Evolutionary conservation across 2,113 vertebrate species (phyloP), one percentile per base, ranked within the genome.

Genomic region (Hystrix brachyura): DNA sequence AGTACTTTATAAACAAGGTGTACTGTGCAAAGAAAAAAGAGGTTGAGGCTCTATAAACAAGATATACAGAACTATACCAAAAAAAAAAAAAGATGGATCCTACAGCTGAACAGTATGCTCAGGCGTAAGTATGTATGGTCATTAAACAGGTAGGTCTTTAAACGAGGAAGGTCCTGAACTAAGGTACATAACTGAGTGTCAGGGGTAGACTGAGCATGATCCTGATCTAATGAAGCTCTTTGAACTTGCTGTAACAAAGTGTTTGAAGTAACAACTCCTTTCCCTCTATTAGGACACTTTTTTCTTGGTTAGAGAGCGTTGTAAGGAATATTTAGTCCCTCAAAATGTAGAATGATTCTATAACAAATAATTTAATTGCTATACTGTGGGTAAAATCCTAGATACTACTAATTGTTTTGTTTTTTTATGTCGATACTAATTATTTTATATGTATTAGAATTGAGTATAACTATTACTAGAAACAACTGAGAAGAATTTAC

Each of bases 401-500:
- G 32, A 34, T 87, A 67, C 34, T 74, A 59, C 12, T 12, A 43
- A 34, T 5, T 55, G 18, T 43, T 69, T 57, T 32, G 13, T 6
- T 59, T 48, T 74, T 90, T 74, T 86, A 57, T 92, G 53, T 62
- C 57, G 21, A 60, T 71, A 59, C 10, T 13, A 89, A 64, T 94
- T 10, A 62, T n/a, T 60, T 57, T 60, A 69, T 62, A 90, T 90
- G 51, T 90, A 43, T 46, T 53, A 13, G 80, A 53, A 80, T 57
- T 81, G 64, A 92, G 19, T 29, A 57, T 34, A 62, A 87, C 60
- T 71, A 59, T 62, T 86, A 67, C 25, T 19, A 59, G 29, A 57
- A 64, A 74, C 48, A 85, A 25, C 69, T 71, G 53, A 84, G 76
- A 90, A 94, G 46, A 96, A 76, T 32, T 74, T 83, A 67, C 86